Evolutionary conservation across 2,888 invertebrate species (phyloP).

Genomic region (Drosophila austrosaltans): DNA sequence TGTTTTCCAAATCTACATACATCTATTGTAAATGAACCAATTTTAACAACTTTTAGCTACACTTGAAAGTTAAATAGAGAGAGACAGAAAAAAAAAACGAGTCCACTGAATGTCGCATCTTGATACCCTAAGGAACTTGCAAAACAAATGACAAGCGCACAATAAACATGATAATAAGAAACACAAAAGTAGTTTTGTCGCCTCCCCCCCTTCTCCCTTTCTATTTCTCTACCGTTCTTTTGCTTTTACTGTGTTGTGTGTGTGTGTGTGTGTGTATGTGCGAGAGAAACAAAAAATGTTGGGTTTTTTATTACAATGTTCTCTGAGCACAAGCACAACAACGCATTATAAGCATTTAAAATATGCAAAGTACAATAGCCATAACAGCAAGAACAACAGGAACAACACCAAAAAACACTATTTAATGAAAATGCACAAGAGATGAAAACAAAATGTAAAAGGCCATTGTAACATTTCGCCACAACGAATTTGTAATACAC

Average conservation of each 20-base stretch:
- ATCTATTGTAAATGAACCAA: background rate
- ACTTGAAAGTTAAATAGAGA: background rate
- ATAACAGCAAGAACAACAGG: constrained; percentile 18
- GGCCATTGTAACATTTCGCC: background rate
- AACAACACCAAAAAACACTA: constrained; percentile 65
- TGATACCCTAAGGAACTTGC: constrained; percentile 27
- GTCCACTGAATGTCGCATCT: constrained; percentile 5
- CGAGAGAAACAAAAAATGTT: constrained; percentile 28
- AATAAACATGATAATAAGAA: constrained; percentile 49
- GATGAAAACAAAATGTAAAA: constrained; percentile 47
- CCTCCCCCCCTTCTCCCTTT: background rate
- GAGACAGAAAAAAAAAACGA: background rate
- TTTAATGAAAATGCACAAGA: constrained; percentile 72
- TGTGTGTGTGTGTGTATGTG: constrained; percentile 7
- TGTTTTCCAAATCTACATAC: too few species aligned
- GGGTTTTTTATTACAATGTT: constrained; percentile 46
- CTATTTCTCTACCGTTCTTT: background rate
- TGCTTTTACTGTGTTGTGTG: background rate
- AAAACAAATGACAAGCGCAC: constrained; percentile 54
- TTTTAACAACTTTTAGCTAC: background rate
- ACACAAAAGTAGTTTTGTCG: constrained; percentile 56
- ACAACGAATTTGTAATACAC: background rate
- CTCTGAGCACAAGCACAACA: constrained; percentile 17
- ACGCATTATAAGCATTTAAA: constrained; percentile 52
- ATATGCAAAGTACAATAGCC: constrained; percentile 62